Percentiles rank a stretch among this genome's conserved stretches.
phyloP scores from a whole-genome alignment of 1,140 invertebrate genomes.

The Sogatella furcifera region DNA sequence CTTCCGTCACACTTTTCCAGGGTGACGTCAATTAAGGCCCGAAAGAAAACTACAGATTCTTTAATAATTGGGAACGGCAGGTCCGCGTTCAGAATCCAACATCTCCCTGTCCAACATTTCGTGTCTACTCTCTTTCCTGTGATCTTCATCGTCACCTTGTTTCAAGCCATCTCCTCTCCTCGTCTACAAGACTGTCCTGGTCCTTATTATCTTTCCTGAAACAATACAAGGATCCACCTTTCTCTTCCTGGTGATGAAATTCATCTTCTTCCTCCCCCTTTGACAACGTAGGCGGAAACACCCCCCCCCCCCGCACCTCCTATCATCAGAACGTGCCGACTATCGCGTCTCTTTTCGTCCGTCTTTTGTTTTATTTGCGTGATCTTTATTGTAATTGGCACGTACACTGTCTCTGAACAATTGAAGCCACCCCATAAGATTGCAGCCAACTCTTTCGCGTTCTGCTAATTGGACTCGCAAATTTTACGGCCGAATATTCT shows the following conservation, averaged over 20 bases:
- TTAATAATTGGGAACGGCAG: too few species aligned
- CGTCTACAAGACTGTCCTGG: too few species aligned
- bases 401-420: neutral
- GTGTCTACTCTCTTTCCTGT: too few species aligned
- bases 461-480: conserved; percentile 27
- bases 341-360: neutral
- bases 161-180: too few species aligned
- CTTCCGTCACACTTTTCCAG: too few species aligned
- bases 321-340: neutral
- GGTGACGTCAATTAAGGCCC: too few species aligned
- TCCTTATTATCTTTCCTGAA: too few species aligned
- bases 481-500: conserved; percentile 18
- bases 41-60: too few species aligned
- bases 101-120: too few species aligned
- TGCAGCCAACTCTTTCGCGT: conserved; percentile 20
- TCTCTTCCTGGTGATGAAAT: neutral
- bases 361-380: neutral
- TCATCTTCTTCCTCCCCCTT: neutral
- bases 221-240: too few species aligned
- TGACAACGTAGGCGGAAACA: neutral
- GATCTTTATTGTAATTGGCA: neutral
- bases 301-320: neutral
- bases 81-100: too few species aligned
- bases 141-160: too few species aligned
- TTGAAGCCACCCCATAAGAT: conserved; percentile 1